Evolutionary conservation across 2,888 invertebrate genomes (phyloP).

Genomic region (Acrobasis repandana): DNA sequence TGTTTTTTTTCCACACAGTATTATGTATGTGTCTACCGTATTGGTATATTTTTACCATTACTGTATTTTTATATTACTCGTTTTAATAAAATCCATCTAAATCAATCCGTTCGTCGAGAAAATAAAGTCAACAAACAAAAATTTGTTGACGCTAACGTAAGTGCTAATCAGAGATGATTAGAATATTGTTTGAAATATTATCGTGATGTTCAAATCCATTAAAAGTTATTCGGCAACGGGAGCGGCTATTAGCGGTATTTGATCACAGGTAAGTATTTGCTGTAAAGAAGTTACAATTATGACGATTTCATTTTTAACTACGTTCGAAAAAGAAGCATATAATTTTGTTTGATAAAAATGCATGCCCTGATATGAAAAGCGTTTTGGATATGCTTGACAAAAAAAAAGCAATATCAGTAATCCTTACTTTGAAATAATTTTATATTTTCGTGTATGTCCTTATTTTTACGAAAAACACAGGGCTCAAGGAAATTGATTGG

Average conservation of each 20-base stretch:
- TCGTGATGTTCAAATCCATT: conserved; percentile 2
- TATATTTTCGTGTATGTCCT: not conserved
- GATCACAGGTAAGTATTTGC: not conserved
- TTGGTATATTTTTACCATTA: too few relatives aligned
- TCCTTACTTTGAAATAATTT: not conserved
- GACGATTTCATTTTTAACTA: too few relatives aligned
- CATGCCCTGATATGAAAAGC: too few relatives aligned
- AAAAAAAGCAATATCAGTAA: not conserved
- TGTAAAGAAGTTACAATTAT: not conserved
- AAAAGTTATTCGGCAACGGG: conserved; percentile 1
- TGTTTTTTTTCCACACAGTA: too few relatives aligned
- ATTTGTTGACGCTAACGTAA: not conserved
- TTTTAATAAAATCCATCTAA: not conserved
- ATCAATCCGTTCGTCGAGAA: not conserved
- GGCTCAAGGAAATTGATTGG: not conserved
- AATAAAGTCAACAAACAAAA: not conserved
- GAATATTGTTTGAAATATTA: conserved; percentile 1
- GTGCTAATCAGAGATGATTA: not conserved
- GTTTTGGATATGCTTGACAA: too few relatives aligned
- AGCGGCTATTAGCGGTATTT: not conserved
- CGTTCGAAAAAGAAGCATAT: too few relatives aligned
- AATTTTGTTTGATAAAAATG: too few relatives aligned
- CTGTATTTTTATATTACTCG: not conserved
- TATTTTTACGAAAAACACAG: not conserved
- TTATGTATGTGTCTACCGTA: too few relatives aligned